Conservation (phyloP, 2,888 invertebrate genomes). For the Drosophila borealis region DNA sequence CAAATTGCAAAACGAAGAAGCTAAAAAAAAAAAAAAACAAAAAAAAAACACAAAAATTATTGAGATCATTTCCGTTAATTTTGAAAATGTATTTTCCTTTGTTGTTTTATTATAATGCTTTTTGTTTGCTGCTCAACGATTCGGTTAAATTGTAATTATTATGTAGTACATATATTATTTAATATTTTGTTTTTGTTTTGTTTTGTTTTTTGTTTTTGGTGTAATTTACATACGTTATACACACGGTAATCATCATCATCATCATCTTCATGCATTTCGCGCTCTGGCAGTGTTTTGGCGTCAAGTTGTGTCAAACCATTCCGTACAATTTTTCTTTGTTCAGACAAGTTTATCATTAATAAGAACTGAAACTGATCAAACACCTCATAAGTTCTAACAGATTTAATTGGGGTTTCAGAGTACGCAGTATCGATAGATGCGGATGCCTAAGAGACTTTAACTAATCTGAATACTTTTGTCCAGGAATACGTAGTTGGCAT, state of each 20-base stretch:
- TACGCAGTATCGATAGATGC: not conserved
- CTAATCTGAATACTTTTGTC: too few relatives aligned
- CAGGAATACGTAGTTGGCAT: conserved; percentile 6
- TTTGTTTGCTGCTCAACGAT: conserved; percentile 40
- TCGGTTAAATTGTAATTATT: conserved; percentile 39
- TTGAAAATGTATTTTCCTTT: conserved; percentile 9
- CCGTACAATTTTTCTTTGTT: conserved; percentile 80
- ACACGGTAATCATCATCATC: conserved; percentile 50
- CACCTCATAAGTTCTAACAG: conserved; percentile 25
- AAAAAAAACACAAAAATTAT: conserved; percentile 59
- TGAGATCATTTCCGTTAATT: conserved; percentile 69
- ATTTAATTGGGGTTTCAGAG: conserved; percentile 29
- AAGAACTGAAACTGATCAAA: conserved; percentile 36
- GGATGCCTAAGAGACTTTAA: not conserved
- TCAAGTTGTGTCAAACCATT: conserved; percentile 84
- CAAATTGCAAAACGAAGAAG: conserved; percentile 31
- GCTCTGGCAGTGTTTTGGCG: conserved; percentile 84
- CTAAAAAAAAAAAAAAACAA: conserved; percentile 51
- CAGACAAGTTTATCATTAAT: conserved; percentile 63
- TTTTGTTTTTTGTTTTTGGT: conserved; percentile 22
- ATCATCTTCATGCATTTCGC: conserved; percentile 56
- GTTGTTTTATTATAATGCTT: not conserved
- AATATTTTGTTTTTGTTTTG: conserved; percentile 19
- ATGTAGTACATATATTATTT: conserved; percentile 19
- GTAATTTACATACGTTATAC: conserved; percentile 57